Percentiles rank a stretch among this genome's conserved stretches.
These are phyloP conservation scores for Lates japonicus DNA, from an alignment of 2,797 vertebrate genomes.

Conservation along the genomic window DNA sequence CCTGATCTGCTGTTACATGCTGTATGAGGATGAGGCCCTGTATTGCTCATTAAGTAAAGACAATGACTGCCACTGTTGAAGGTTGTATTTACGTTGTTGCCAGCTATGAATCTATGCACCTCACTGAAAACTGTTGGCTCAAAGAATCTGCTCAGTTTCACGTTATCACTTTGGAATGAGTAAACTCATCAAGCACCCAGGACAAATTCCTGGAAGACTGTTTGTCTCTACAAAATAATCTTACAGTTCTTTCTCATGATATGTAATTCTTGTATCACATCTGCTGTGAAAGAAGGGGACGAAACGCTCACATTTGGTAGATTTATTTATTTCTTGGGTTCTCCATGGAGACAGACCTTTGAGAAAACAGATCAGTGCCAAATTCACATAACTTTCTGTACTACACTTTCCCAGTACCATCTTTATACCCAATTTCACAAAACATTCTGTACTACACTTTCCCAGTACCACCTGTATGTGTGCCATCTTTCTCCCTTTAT, in stretches of 20 bases:
- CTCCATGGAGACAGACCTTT: slow-evolving; percentile 21
- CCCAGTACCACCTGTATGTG: slow-evolving; percentile 5
- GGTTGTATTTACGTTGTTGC: not conserved
- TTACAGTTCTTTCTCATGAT: not conserved
- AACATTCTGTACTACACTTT: slow-evolving; percentile 35
- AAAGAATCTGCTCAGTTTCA: not conserved
- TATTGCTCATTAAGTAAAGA: not conserved
- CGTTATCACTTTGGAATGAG: not conserved
- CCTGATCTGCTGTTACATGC: not conserved
- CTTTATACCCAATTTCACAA: slow-evolving; percentile 6
- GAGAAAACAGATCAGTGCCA: slow-evolving; percentile 30
- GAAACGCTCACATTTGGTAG: slow-evolving; percentile 1
- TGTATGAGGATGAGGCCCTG: not conserved
- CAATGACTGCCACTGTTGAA: not conserved
- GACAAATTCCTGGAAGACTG: not conserved
- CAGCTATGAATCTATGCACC: not conserved
- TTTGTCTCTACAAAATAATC: not conserved
- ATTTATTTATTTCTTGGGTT: slow-evolving; percentile 48
- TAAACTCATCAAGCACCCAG: not conserved
- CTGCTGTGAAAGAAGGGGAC: not conserved
- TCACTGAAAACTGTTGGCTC: not conserved
- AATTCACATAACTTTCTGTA: slow-evolving; percentile 27
- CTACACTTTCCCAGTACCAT: slow-evolving; percentile 22
- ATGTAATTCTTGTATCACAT: not conserved
- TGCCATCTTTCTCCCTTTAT: slow-evolving; percentile 19